Percentiles rank a stretch among this genome's conserved stretches.
Conservation (phyloP, 2,113 vertebrate species). For the Aspidoscelis tigris region DNA sequence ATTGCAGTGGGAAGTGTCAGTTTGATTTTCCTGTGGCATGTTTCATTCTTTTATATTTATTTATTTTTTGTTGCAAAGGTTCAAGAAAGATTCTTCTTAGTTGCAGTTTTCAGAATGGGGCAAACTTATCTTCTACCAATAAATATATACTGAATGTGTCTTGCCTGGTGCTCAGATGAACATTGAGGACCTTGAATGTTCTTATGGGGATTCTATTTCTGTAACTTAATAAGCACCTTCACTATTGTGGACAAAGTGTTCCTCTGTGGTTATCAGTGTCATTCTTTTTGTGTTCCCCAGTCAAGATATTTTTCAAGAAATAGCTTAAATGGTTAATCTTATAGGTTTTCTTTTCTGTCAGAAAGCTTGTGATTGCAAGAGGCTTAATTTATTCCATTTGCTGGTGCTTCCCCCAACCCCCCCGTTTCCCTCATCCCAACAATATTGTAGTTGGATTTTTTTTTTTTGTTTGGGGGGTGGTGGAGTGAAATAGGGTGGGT, state of each 20-base stretch:
- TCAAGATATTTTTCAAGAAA: slow-evolving; percentile 12
- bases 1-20: slow-evolving; percentile 60
- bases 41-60: slow-evolving; percentile 68
- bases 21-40: slow-evolving; percentile 65
- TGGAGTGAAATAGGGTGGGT: slow-evolving; percentile 13
- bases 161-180: neutral
- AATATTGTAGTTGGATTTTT: slow-evolving; percentile 5
- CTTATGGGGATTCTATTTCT: slow-evolving; percentile 26
- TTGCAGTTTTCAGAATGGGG: slow-evolving; percentile 41
- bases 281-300: slow-evolving; percentile 42
- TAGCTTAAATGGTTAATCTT: neutral
- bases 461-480: accelerated
- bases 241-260: slow-evolving; percentile 20
- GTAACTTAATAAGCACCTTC: neutral
- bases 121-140: neutral
- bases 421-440: neutral
- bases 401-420: neutral
- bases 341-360: slow-evolving; percentile 18
- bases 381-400: neutral
- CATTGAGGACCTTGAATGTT: slow-evolving; percentile 25
- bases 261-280: slow-evolving; percentile 34
- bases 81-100: slow-evolving; percentile 53
- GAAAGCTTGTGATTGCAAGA: slow-evolving; percentile 21
- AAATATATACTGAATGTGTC: neutral
- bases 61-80: slow-evolving; percentile 40